Percentiles rank a stretch among this genome's conserved stretches.
phyloP scores from a whole-genome alignment of 2,113 vertebrate genomes.

The Notechis scutatus region DNA sequence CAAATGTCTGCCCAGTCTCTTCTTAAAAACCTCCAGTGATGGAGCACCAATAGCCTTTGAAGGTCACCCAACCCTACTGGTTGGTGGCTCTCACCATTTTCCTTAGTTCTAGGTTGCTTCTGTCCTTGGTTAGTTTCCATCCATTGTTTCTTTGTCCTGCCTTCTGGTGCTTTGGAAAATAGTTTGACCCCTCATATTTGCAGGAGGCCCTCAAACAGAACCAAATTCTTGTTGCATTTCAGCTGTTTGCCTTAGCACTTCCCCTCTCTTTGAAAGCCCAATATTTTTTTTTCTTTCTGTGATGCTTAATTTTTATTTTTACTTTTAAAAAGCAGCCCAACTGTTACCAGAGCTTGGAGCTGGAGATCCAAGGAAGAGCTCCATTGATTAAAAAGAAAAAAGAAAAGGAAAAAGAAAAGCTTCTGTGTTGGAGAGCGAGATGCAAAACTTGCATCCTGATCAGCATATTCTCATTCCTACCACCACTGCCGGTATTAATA shows the following conservation, averaged over 20 bases:
- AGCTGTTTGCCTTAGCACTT: not conserved
- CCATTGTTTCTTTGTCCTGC: not conserved
- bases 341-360: slow-evolving; percentile 63
- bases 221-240: not conserved
- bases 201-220: not conserved
- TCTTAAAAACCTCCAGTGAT: too few relatives aligned
- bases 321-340: slow-evolving; percentile 40
- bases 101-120: not conserved
- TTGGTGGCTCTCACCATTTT: not conserved
- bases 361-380: slow-evolving; percentile 64
- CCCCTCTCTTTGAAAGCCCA: not conserved
- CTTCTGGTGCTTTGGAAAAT: not conserved
- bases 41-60: not conserved
- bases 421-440: slow-evolving; percentile 53
- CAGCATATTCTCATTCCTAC: not conserved
- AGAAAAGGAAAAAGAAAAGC: slow-evolving; percentile 36
- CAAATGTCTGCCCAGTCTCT: not conserved
- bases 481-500: slow-evolving; percentile 55
- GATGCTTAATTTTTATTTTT: not conserved
- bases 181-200: not conserved
- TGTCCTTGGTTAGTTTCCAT: not conserved
- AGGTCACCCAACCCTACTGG: not conserved
- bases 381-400: slow-evolving; percentile 61
- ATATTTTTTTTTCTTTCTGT: slow-evolving; percentile 1
- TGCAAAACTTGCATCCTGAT: slow-evolving; percentile 57